Percentiles rank a stretch among this genome's conserved stretches.
These are phyloP conservation scores for Cecropterus lyciades DNA, from an alignment of 1,140 invertebrate species.

Conservation along the genomic window DNA sequence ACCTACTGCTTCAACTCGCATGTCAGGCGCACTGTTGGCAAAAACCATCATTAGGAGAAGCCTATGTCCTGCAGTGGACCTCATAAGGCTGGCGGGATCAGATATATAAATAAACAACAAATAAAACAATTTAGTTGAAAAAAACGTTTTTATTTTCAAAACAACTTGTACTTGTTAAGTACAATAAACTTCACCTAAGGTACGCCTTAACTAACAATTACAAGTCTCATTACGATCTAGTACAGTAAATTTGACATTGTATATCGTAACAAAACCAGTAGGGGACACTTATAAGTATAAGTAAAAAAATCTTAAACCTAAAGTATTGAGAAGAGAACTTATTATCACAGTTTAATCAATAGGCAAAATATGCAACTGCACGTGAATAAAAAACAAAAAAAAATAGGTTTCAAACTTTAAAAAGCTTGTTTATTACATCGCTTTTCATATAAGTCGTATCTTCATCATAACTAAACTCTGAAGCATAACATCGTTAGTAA, in stretches of 20 bases:
- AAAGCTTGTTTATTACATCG: slow-evolving; percentile 25
- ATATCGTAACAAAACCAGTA: slow-evolving; percentile 6
- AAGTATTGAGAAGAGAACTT: slow-evolving; percentile 20
- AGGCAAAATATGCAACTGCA: slow-evolving; percentile 21
- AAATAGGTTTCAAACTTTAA: neutral
- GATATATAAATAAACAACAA: no score
- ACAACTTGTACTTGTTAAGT: slow-evolving; percentile 64
- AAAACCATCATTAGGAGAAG: no score
- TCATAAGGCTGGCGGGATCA: no score
- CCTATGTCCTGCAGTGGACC: no score
- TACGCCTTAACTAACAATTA: slow-evolving; percentile 57
- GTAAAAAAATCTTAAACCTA: slow-evolving; percentile 29
- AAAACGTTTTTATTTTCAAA: slow-evolving; percentile 62
- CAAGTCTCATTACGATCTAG: slow-evolving; percentile 35
- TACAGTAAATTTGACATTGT: slow-evolving; percentile 10
- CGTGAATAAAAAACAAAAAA: slow-evolving; percentile 1
- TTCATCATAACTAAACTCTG: neutral
- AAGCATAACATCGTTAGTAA: slow-evolving; percentile 30
- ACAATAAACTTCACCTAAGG: slow-evolving; percentile 64
- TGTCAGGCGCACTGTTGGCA: no score
- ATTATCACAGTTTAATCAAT: slow-evolving; percentile 35
- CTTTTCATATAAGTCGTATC: no score
- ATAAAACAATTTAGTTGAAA: slow-evolving; percentile 43
- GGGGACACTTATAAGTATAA: neutral
- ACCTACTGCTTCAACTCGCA: no score